Base-by-base conservation (phyloP, 1,140 invertebrate genomes). In the Bilobella aurantiaca region DNA sequence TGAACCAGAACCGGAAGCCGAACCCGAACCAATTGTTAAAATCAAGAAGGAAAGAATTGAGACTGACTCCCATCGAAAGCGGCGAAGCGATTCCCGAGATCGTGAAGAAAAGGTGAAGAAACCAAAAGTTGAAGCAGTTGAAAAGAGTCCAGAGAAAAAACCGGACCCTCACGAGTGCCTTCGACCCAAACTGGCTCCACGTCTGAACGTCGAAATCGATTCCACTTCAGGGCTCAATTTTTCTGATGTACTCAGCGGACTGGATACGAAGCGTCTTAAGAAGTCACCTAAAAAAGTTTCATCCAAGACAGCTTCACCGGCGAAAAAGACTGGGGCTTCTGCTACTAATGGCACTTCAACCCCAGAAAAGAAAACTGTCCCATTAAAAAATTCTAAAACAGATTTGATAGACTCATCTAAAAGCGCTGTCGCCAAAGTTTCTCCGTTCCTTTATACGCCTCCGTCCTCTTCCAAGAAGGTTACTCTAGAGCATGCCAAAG, bases 161-260 rank as follows among this genome's bases (percentile, higher is more conserved):
- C 21, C 21, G 12, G 25, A 53, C 25, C 12, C 49, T 18, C 21
- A 18, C 21, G 49, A 53, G 14, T 53, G 12, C 21, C 21, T 53
- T 2, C 18, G 46, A 14, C 58, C 31, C 28, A 62, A 63, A 29
- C n/a, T 53, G 25, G 25, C 66, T 29, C 63, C 58, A 25, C 28
- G 29, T 14, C 32, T 65, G 18, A 73, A 67, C 8, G 32, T 67
- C 47, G 60, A 73, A 60, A 62, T 70, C 29, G 69, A 75, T 58
- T 69, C 72, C n/a, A 73, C 76, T 67, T 73, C 76, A 74, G 72
- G 77, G 46, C 29, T 71, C 56, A 74, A 75, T 63, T 73, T 71
- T 63, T 65, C 65, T 21, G 69, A 71, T 57, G 67, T 73, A 12
- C 57, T 71, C 0, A 61, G 65, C 16, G 65, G 58, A 29, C 34